These are phyloP conservation scores for Protosalanx chinensis DNA, from an alignment of 2,797 vertebrate species.

Conservation along the genomic window DNA sequence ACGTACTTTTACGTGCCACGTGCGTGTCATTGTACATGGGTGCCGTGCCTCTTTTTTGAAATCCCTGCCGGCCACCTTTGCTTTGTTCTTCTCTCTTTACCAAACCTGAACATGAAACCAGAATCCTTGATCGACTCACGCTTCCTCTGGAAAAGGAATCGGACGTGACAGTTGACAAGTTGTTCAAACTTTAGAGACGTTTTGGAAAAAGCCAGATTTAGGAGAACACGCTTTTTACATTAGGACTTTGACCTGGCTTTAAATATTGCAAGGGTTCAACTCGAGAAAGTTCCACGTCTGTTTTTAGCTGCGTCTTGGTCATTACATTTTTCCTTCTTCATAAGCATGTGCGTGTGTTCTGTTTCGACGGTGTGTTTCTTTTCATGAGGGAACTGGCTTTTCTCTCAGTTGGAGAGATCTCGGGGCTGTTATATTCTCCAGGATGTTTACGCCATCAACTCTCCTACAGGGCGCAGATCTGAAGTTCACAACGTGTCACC, in stretches of 20 bases:
- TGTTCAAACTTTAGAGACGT: slow-evolving; percentile 38
- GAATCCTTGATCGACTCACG: slow-evolving; percentile 44
- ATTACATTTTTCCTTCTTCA: not conserved
- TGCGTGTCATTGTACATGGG: not conserved
- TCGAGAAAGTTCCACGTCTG: slow-evolving; percentile 9
- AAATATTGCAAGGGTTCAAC: slow-evolving; percentile 49
- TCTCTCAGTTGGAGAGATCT: not conserved
- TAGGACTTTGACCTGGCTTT: slow-evolving; percentile 42
- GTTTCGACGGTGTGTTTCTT: not conserved
- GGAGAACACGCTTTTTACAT: slow-evolving; percentile 53
- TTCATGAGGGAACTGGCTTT: not conserved
- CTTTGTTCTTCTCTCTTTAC: slow-evolving; percentile 16
- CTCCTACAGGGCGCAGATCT: too few relatives aligned
- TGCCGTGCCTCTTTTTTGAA: slow-evolving; percentile 36
- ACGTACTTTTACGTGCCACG: not conserved
- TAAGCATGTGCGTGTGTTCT: too few relatives aligned
- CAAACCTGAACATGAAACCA: slow-evolving; percentile 19
- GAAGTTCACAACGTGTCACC: not conserved
- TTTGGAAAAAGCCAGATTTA: slow-evolving; percentile 45
- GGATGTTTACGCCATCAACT: not conserved
- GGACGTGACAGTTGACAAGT: slow-evolving; percentile 49
- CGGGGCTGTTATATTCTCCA: not conserved
- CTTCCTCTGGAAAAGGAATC: slow-evolving; percentile 44
- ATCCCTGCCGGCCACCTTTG: slow-evolving; percentile 34
- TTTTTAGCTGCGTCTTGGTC: slow-evolving; percentile 7